Evolutionary conservation across 2,113 vertebrate genomes (phyloP), one percentile per base, ranked within the genome.

Genomic region (Misgurnus anguillicaudatus): DNA sequence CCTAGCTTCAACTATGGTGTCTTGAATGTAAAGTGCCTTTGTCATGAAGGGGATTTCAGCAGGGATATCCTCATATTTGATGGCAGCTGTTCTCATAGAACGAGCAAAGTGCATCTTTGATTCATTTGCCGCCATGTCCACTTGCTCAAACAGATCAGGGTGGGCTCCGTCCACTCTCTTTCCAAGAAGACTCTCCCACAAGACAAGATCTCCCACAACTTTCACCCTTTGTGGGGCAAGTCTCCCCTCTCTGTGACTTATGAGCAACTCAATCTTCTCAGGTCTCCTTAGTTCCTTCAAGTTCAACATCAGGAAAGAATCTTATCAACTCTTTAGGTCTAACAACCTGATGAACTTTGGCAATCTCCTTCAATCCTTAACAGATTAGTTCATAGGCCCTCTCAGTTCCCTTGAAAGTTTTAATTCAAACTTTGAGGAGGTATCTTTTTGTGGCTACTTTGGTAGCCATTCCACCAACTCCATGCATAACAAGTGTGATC

Each of bases 91-190:
- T 51, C 11, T 51, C 48, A 51, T 51, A 13, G 48, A 51, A 13
- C 3, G 48, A 4, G 48, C 48, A 14, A 14, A 51, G 11, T 14
- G 48, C 13, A 11, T 51, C 13, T 51, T 51, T 7, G 73, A 81
- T 14, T 31, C 65, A 68, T 48, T 24, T 8, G 65, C 19, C 10
- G 17, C 11, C 6, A 81, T 47, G 4, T 69, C 21, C 2, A 77
- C 47, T 9, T 47, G 19, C 21, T 77, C 60, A 48, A 71, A 72
- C 31, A 82, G 75, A 21, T 76, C 72, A 16, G 55, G 55, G 55
- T 80, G 84, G 0, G 76, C 66, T 48, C 80, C 78, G 6, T 36
- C 85, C 0, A 84, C 78, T 1, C 73, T 82, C 8, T 80, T 85
- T 2, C 77, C 77, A 5, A 83, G 14, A 10, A 65, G 71, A 6